Base-by-base conservation (phyloP, 2,113 vertebrate genomes). In the Centropus bengalensis region DNA sequence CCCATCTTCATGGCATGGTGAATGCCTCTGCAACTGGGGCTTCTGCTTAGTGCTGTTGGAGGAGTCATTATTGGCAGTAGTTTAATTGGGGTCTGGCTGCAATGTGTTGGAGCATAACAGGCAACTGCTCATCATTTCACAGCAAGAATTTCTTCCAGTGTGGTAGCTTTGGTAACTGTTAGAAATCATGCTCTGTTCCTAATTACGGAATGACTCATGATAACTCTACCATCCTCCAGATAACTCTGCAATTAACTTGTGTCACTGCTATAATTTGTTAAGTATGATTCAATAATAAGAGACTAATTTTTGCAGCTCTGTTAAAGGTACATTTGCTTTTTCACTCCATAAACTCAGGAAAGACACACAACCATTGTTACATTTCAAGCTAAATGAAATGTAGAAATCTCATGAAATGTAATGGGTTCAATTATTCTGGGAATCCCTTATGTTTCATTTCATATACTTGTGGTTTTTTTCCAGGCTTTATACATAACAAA, bases 191-290 rank as follows among this genome's bases (percentile, higher is more conserved):
- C 80, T 69, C 89, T 88, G 36, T 62, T 80, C 51, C 80, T 85
- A 79, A 93, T 93, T 91, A 64, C 38, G 66, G 63, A 55, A 60
- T 95, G 94, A 91, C 94, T 95, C 90, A 91, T 70, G 58, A 36
- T 81, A 96, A 93, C 88, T 93, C 68, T 49, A 49, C 84, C 81
- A 51, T 84, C 78, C 55, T 88, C 54, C 68, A 73, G 71, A 89
- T 93, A 93, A 82, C 90, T 91, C 70, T 56, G 60, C 78, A 93
- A 96, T 96, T 95, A 96, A 92, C 91, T 93, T 70, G 66, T 92
- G 86, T 92, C 82, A 44, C 42, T 87, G 51, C 74, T 86, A 10
- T 85, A 91, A 86, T 93, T 95, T 79, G 55, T 92, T 87, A 89
- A 94, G 54, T 89, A 86, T 81, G 78, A 93, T 95, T 95, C 95